Evolutionary conservation across 2,888 invertebrate species (phyloP).

Genomic region (Rhagonycha fulva): DNA sequence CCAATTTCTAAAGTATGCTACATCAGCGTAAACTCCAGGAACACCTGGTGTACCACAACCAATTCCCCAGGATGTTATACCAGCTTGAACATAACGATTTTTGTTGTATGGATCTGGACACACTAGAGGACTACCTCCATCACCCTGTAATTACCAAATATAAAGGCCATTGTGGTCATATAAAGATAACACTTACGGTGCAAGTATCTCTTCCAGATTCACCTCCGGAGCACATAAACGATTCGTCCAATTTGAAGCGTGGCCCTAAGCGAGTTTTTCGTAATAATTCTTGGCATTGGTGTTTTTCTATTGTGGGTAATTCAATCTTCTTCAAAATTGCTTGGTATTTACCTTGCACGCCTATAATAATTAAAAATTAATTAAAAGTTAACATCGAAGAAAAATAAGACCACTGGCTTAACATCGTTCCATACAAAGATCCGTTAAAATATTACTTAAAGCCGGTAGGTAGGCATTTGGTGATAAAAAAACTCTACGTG

Average conservation of each 20-base stretch:
- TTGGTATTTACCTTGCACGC: slow-evolving; percentile 64
- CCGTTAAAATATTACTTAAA: too few species aligned
- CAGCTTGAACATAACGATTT: slow-evolving; percentile 72
- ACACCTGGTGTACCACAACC: slow-evolving; percentile 73
- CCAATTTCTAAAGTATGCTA: slow-evolving; percentile 71
- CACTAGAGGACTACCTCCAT: slow-evolving; percentile 77
- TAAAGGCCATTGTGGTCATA: background rate
- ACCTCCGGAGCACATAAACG: slow-evolving; percentile 82
- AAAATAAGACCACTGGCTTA: too few species aligned
- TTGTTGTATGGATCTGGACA: slow-evolving; percentile 64
- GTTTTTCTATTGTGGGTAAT: slow-evolving; percentile 66
- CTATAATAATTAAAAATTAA: slow-evolving; percentile 36
- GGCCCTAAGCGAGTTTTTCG: slow-evolving; percentile 68
- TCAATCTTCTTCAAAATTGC: slow-evolving; percentile 77
- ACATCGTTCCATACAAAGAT: too few species aligned
- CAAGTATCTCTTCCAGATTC: slow-evolving; percentile 76
- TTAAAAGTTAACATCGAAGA: too few species aligned
- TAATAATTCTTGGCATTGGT: slow-evolving; percentile 64
- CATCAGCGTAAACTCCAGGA: slow-evolving; percentile 81
- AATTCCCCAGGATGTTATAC: slow-evolving; percentile 90
- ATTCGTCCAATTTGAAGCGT: slow-evolving; percentile 67
- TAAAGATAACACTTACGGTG: slow-evolving; percentile 51
- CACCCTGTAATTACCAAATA: slow-evolving; percentile 59
- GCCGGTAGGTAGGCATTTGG: too few species aligned
- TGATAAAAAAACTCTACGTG: too few species aligned